phyloP scores from a whole-genome alignment of 2,888 invertebrate genomes.

The Limnephilus rhombicus region DNA sequence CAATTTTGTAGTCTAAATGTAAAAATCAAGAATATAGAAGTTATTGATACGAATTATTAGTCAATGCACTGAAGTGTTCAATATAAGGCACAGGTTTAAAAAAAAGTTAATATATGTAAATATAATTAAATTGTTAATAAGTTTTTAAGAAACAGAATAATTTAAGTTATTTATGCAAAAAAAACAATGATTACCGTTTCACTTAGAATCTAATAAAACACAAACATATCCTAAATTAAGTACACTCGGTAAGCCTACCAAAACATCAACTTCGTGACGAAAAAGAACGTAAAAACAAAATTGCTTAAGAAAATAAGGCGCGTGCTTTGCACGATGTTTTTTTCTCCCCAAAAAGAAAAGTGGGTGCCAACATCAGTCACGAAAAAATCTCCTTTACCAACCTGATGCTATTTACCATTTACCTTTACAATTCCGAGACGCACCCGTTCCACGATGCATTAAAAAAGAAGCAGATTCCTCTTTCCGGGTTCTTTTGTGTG shows the following conservation, averaged over 20 bases:
- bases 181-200: not conserved
- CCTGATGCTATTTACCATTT: not conserved
- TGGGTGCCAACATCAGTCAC: not conserved
- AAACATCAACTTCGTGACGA: not conserved
- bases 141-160: not conserved
- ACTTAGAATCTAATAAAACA: not conserved
- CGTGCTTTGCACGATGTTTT: not conserved
- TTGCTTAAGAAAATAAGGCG: not conserved
- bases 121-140: too few relatives aligned
- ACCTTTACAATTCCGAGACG: not conserved
- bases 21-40: too few relatives aligned
- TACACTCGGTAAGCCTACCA: not conserved
- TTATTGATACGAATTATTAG: too few relatives aligned
- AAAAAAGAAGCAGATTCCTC: not conserved
- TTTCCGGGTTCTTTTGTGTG: not conserved
- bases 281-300: not conserved
- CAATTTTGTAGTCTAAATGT: too few relatives aligned
- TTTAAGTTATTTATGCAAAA: not conserved
- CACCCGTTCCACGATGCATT: constrained; percentile 6
- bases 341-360: not conserved
- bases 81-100: too few relatives aligned
- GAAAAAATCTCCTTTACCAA: not conserved
- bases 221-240: not conserved
- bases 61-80: too few relatives aligned
- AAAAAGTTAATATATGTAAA: too few relatives aligned